Conservation (phyloP, 2,888 invertebrate species). For the Lasioglossum marginatum region DNA sequence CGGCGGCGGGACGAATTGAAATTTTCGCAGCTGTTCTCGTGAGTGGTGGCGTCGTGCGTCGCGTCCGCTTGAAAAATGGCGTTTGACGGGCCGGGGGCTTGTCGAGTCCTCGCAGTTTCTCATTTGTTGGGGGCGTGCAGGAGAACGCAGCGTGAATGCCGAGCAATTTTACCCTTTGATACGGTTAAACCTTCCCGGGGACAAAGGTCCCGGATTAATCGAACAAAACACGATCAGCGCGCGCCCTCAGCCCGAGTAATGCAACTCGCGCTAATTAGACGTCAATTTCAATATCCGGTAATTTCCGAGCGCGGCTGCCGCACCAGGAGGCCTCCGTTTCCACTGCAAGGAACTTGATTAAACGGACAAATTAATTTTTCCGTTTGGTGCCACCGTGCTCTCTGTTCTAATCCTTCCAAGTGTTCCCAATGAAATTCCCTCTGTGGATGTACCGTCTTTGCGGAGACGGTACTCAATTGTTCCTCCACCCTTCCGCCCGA, state of each 20-base stretch:
- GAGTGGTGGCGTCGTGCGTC: neutral
- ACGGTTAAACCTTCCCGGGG: conserved; percentile 9
- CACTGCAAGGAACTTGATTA: neutral
- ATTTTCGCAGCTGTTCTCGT: neutral
- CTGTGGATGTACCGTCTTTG: no score
- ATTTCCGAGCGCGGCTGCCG: neutral
- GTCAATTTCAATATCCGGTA: conserved; percentile 25
- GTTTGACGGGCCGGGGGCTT: neutral
- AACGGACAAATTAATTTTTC: conserved; percentile 9
- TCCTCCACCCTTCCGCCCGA: neutral
- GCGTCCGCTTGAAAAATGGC: conserved; percentile 19
- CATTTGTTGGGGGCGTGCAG: neutral
- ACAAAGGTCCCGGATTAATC: conserved; percentile 34
- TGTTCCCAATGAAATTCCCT: neutral
- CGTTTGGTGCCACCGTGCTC: neutral
- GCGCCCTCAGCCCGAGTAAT: neutral
- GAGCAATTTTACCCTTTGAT: conserved; percentile 20
- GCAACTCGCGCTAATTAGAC: conserved; percentile 37
- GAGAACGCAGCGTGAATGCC: neutral
- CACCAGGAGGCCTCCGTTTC: neutral
- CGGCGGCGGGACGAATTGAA: conserved; percentile 6
- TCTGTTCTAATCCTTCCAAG: neutral
- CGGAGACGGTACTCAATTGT: neutral
- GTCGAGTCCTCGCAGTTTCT: conserved; percentile 10
- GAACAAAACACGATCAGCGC: conserved; percentile 20